Evolutionary conservation across 2,113 vertebrate species (phyloP), one percentile per base, ranked within the genome.

Genomic region (Setophaga kirtlandii): DNA sequence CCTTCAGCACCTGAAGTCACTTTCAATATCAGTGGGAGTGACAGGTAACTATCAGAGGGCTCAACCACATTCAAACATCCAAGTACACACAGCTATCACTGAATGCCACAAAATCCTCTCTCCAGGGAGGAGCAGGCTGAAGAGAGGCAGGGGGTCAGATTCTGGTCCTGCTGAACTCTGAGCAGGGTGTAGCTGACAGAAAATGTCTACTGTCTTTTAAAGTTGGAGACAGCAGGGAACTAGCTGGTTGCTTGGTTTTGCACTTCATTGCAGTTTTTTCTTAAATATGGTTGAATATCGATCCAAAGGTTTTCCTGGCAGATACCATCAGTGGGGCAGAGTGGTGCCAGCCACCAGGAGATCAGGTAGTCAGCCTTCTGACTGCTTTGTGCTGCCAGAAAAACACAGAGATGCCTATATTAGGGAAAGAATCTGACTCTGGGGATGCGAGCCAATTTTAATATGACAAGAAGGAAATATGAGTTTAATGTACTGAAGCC

Each of bases 381-480:
- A 86, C 71, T 91, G 87, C 35, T 95, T 88, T 44, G 55, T 74
- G 75, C 82, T 93, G 94, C 86, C 79, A 97, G 85, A 59, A 88
- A 92, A 71, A 55, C 82, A 82, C 56, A 91, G 85, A 89, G 88
- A 90, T 93, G 90, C 68, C 93, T 93, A 80, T 93, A 93, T 95
- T 87, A 86, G 92, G 87, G 64, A 90, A 96, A 92, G 80, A 94
- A 94, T 90, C 68, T 94, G 79, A 78, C 76, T 83, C 56, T 22
- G 20, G 73, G 52, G 76, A 83, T 67, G 49, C 0, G 0, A 96
- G 90, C 80, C 62, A 82, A 89, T 90, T 93, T 92, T 93, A 78
- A 82, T 95, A 94, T 75, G 76, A 95, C 92, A 93, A 68, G 80
- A 49, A 89, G 64, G 92, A 97, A 96, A 96, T 96, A 96, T 68